phyloP scores from a whole-genome alignment of 30 jellyfish, hydroid and myxozoan species.

The Cassiopea xamachana region DNA sequence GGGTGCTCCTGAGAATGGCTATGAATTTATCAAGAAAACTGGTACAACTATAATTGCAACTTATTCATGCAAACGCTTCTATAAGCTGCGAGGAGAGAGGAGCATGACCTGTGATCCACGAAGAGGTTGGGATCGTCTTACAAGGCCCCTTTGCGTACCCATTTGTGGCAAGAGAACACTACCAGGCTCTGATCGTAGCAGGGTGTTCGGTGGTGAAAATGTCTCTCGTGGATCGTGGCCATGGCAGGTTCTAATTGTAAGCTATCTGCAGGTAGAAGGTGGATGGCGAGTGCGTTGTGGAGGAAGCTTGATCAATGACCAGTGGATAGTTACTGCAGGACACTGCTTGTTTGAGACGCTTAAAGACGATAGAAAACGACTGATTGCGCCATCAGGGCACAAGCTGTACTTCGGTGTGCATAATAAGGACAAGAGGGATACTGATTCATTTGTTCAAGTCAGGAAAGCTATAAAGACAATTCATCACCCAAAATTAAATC shows the following conservation, averaged over 20 bases:
- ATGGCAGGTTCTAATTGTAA: conserved; percentile 97
- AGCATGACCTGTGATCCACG: conserved; percentile 69
- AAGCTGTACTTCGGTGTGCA: conserved; percentile 90
- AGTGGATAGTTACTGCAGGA: conserved; percentile 99
- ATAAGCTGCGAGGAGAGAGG: conserved; percentile 80
- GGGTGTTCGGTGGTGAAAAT: conserved; percentile 89
- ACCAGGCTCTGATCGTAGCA: conserved; percentile 70
- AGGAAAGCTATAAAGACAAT: conserved; percentile 47
- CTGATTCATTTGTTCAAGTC: conserved; percentile 60
- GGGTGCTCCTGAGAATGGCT: conserved; percentile 83
- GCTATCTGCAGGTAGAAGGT: conserved; percentile 38
- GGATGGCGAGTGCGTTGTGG: conserved; percentile 97
- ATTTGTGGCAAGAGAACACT: conserved; percentile 84
- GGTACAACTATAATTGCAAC: conserved; percentile 70
- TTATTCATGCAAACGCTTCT: conserved; percentile 80
- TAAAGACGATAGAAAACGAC: conserved; percentile 41
- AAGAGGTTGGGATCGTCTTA: conserved; percentile 77
- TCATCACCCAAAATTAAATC: conserved; percentile 76
- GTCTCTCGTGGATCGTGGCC: conserved; percentile 96
- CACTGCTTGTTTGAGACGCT: conserved; percentile 87
- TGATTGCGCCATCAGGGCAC: conserved; percentile 72
- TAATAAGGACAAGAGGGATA: conserved; percentile 66
- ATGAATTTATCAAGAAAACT: conserved; percentile 54
- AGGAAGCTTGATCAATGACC: conserved; percentile 86
- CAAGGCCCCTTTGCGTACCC: conserved; percentile 90